Base-by-base conservation (phyloP, 2,888 invertebrate species). In the Conomelus anceps region DNA sequence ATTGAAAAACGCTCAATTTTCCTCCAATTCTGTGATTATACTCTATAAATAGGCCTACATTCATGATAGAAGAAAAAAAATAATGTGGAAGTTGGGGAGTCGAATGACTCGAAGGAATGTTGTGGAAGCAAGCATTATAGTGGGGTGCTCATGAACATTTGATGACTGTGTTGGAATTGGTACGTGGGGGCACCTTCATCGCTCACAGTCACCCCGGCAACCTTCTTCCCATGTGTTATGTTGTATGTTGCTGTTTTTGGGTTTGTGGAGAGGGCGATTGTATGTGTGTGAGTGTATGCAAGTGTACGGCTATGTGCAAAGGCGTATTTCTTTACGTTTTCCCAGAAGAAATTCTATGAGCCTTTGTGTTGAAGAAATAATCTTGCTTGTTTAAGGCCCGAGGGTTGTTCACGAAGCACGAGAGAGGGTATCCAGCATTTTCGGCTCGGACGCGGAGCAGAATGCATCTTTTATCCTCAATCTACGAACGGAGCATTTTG, bases 381-480 rank as follows among this genome's bases (percentile, higher is more conserved):
- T 86, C 86, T 29, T 22, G 86, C 26, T 86, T 86, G 86, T 86
- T 86, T 86, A 86, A 86, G 86, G 86, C 86, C 86, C 86, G n/a
- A 22, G 86, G 86, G 86, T 86, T 23, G 86, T 63, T 63, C 63
- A 85, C 26, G 22, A 24, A 11, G 17, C 63, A 85, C 26, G 22
- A 24, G 23, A 26, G 23, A 24, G 26, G 86, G 22, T 24, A 23
- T 86, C 29, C 29, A 29, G 26, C 24, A 86, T 86, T 86, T 86
- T 86, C 29, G 86, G 86, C 86, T 86, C 22, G 86, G 86, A 86
- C 86, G 86, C 24, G n/a, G 63, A 86, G 86, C 29, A 29, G 86
- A 86, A 86, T 86, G 86, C 86, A 86, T 86, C 86, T 86, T 86
- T 86, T 86, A 86, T 86, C 86, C 86, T 86, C 86, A 86, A 86